Evolutionary conservation across 2,113 vertebrate genomes (phyloP).

Genomic region (Poeciliopsis retropinna): DNA sequence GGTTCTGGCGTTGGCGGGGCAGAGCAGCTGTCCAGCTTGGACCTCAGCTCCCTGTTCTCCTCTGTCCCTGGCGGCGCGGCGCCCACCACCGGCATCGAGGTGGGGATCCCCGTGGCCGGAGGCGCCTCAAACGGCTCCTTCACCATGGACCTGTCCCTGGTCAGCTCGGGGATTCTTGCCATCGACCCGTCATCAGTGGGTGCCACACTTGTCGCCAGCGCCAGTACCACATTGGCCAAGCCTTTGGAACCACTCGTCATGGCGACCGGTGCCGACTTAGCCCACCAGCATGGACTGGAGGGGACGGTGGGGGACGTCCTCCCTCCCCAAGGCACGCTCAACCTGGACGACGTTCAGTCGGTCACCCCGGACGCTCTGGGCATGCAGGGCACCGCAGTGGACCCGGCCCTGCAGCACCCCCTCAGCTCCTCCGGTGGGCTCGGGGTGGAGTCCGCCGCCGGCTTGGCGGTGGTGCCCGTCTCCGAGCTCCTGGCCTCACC

Average conservation of each 20-base stretch:
- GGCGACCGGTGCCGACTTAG: constrained; percentile 82
- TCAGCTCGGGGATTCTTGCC: constrained; percentile 90
- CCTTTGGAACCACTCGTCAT: constrained; percentile 89
- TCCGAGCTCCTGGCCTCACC: constrained; percentile 81
- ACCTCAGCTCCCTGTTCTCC: constrained; percentile 92
- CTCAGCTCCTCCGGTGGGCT: constrained; percentile 82
- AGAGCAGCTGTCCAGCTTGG: constrained; percentile 87
- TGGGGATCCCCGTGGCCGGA: constrained; percentile 59
- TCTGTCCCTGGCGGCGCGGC: constrained; percentile 76
- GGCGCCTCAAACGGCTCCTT: constrained; percentile 73
- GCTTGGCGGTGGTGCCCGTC: constrained; percentile 70
- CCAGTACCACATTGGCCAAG: constrained; percentile 78
- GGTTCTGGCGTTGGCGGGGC: constrained; percentile 79
- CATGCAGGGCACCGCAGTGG: constrained; percentile 63
- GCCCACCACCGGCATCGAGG: constrained; percentile 42
- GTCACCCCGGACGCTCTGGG: constrained; percentile 88
- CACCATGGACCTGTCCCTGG: constrained; percentile 85
- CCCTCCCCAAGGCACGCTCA: constrained; percentile 86
- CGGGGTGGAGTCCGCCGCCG: constrained; percentile 73
- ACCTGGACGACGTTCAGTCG: constrained; percentile 88
- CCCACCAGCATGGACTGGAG: constrained; percentile 83
- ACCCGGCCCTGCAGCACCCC: constrained; percentile 80
- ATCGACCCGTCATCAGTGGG: constrained; percentile 88
- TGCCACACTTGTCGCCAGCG: constrained; percentile 77
- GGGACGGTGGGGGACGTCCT: constrained; percentile 83